A percentile compares a stretch with the other conserved stretches of the same genome.
Conservation (phyloP, 1,140 invertebrate species). For the Tenebrio molitor region DNA sequence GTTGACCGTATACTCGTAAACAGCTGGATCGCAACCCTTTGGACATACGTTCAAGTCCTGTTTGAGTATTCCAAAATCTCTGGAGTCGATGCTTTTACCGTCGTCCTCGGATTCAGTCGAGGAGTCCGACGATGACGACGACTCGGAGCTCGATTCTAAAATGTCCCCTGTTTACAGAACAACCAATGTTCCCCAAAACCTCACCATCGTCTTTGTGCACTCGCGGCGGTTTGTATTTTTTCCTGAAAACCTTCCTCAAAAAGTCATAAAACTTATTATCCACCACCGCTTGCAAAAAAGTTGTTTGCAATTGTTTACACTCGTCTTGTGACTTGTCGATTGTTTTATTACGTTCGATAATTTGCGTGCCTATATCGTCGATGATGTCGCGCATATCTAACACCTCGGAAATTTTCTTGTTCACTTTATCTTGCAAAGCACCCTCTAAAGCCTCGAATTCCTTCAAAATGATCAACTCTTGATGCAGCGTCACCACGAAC, state of each 20-base stretch:
- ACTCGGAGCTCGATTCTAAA: conserved; percentile 59
- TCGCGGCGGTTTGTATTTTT: conserved; percentile 77
- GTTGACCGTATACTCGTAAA: conserved; percentile 76
- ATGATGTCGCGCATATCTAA: conserved; percentile 67
- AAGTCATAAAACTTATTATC: conserved; percentile 83
- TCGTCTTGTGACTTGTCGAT: conserved; percentile 53
- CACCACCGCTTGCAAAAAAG: conserved; percentile 71
- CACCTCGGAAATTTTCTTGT: conserved; percentile 72
- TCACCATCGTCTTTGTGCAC: conserved; percentile 63
- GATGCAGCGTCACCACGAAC: conserved; percentile 81
- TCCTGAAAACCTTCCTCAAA: conserved; percentile 82
- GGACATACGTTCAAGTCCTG: conserved; percentile 84
- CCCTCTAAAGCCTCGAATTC: conserved; percentile 82
- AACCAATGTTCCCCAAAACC: conserved; percentile 6
- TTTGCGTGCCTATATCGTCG: conserved; percentile 40
- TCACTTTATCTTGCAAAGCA: conserved; percentile 71
- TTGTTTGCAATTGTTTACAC: conserved; percentile 58
- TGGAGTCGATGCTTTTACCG: conserved; percentile 72
- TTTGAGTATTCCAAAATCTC: conserved; percentile 73
- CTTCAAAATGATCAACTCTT: conserved; percentile 83
- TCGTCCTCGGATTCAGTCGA: conserved; percentile 74
- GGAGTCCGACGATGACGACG: conserved; percentile 66
- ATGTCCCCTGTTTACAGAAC: neutral
- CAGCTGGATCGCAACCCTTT: conserved; percentile 76
- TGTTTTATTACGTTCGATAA: conserved; percentile 45